Percentiles rank a stretch among this genome's conserved stretches.
Conservation (phyloP, 2,113 vertebrate species). For the Sceloporus undulatus region DNA sequence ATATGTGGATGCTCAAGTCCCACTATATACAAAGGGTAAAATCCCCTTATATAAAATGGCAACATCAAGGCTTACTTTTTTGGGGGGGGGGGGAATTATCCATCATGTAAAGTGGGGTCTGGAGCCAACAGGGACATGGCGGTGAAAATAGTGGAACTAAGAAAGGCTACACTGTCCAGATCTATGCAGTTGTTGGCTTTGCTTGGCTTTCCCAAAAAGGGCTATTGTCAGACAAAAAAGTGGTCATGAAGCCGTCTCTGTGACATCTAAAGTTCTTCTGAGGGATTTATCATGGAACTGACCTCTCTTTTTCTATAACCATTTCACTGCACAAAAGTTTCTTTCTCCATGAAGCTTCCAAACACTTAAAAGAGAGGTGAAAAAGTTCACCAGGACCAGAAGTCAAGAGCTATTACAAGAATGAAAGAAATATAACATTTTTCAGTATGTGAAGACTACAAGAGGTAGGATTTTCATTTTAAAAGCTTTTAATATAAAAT, state of each 20-base stretch:
- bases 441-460: constrained; percentile 53
- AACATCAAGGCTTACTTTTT: too few species aligned
- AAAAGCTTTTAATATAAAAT: constrained; percentile 6
- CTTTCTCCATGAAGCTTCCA: constrained; percentile 41
- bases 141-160: neutral
- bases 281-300: neutral
- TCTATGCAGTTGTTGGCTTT: neutral
- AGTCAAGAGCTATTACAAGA: constrained; percentile 46
- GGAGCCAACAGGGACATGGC: neutral
- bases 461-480: neutral
- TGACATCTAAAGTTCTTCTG: neutral
- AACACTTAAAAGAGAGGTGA: constrained; percentile 46
- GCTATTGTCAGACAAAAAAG: neutral
- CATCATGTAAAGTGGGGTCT: neutral
- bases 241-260: neutral
- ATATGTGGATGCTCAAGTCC: too few species aligned
- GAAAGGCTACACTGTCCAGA: neutral
- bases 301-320: neutral
- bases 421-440: constrained; percentile 42
- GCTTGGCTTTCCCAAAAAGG: neutral
- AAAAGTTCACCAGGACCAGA: constrained; percentile 53
- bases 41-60: too few species aligned
- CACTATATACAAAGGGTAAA: too few species aligned
- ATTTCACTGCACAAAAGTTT: constrained; percentile 38
- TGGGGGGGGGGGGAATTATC: neutral